Evolutionary conservation across 2,888 invertebrate genomes (phyloP), one percentile per base, ranked within the genome.

Genomic region (Pseudococcus jackbeardsleyi): DNA sequence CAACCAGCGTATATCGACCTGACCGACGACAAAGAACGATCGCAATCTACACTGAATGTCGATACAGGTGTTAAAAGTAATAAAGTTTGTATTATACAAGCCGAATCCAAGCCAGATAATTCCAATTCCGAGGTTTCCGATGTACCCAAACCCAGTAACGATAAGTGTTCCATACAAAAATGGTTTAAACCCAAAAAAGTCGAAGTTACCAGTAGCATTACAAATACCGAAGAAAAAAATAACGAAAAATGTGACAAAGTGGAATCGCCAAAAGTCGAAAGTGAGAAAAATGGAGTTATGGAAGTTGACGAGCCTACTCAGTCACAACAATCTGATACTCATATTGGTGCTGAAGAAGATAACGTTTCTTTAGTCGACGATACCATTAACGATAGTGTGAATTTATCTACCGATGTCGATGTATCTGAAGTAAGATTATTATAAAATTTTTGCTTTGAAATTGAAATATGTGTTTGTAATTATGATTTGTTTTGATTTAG

Each of bases 1-100:
- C 42, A 82, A 46, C 42, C 79, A 7, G 8, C 46, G 22, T 82
- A 42, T 19, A 82, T 82, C 8, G 79, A 82, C 46, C 46, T 82
- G 46, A 82, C 79, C 11, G 79, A 82, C 2, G 72, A 72, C 11
- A 82, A 42, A 19, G 19, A 46, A 46, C 42, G 46, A 11, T 82
- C n/a, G 46, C 42, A 39, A 12, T 19, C 22, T 33, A 0, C 79
- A 3, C n/a, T n/a, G 46, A 19, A 82, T 33, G 12, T 33, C 6
- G 39, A 42, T 26, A 46, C 33, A 1, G 79, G 46, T 4, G 79
- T 82, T 5, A 39, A 82, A 46, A 42, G 33, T 7, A 42, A n/a
- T 11, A 82, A 82, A 82, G 79, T 82, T 11, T 82, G 79, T 33
- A 82, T 82, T 17, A 82, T 82, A 19, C 42, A 19, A 39, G 79